Evolutionary conservation across 2,888 invertebrate species (phyloP).

Genomic region (Limnephilus marmoratus): DNA sequence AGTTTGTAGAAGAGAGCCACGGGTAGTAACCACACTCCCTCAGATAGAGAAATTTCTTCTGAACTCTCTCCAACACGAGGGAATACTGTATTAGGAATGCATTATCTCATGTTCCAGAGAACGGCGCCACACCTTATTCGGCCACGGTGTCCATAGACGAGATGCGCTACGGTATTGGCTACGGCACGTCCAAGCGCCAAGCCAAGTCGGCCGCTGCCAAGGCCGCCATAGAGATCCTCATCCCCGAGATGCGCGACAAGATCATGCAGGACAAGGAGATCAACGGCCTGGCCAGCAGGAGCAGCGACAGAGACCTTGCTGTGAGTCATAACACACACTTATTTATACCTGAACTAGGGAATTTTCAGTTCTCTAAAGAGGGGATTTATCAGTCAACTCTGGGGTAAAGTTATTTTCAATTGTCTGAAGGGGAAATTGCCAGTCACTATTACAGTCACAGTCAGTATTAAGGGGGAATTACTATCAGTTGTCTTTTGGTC

Average conservation of each 20-base stretch:
- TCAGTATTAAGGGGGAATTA: too few species aligned
- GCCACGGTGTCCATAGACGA: slow-evolving; percentile 95
- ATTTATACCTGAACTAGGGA: background rate
- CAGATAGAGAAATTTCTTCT: too few species aligned
- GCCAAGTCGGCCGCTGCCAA: slow-evolving; percentile 97
- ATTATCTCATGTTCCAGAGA: slow-evolving; percentile 77
- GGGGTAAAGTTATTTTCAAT: too few species aligned
- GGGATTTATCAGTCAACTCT: too few species aligned
- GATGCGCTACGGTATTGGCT: slow-evolving; percentile 95
- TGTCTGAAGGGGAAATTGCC: too few species aligned
- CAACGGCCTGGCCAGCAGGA: slow-evolving; percentile 69
- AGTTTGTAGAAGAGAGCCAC: too few species aligned
- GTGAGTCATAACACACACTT: slow-evolving; percentile 67
- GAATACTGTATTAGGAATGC: slow-evolving; percentile 7
- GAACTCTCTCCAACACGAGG: too few species aligned
- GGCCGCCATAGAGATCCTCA: slow-evolving; percentile 92
- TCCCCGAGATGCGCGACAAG: slow-evolving; percentile 93
- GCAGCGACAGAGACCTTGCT: slow-evolving; percentile 70
- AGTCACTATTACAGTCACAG: too few species aligned
- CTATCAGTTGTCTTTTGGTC: too few species aligned
- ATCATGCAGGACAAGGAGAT: slow-evolving; percentile 80
- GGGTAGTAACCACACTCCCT: too few species aligned
- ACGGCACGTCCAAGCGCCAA: slow-evolving; percentile 96
- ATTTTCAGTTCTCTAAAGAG: too few species aligned
- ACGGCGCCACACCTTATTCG: slow-evolving; percentile 94